Evolutionary conservation across 2,113 vertebrate species (phyloP).

Genomic region (Plecturocebus donacophilus): DNA sequence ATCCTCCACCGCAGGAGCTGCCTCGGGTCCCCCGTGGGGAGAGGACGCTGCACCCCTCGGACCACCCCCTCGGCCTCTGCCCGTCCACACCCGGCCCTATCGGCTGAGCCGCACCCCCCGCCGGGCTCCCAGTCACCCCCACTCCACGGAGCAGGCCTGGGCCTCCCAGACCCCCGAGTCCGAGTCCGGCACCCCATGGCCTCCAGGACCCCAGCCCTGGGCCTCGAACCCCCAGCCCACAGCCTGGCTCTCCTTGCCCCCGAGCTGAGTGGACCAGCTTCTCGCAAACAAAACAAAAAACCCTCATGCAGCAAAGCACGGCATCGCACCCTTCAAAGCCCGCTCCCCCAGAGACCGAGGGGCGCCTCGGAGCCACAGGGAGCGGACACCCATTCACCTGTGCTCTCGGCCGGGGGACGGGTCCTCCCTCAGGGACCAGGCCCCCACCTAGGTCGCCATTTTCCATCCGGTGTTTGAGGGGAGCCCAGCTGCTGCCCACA

Average conservation of each 20-base stretch:
- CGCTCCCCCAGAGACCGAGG: rapidly evolving
- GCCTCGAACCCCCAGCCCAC: background rate
- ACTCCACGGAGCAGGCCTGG: rapidly evolving
- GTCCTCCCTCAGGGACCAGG: rapidly evolving
- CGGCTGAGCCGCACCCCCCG: background rate
- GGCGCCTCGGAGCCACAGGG: rapidly evolving
- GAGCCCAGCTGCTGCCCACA: rapidly evolving
- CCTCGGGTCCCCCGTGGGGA: rapidly evolving
- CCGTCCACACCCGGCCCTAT: background rate
- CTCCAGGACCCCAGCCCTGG: background rate
- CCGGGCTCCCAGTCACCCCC: rapidly evolving
- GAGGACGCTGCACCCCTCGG: rapidly evolving
- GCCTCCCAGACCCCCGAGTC: background rate
- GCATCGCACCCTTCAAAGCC: background rate
- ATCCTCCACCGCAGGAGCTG: rapidly evolving
- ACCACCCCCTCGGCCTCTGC: rapidly evolving
- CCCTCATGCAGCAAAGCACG: background rate
- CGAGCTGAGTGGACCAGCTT: rapidly evolving
- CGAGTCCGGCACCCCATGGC: background rate
- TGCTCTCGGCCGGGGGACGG: too few species aligned
- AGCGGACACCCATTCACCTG: rapidly evolving
- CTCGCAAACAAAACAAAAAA: background rate
- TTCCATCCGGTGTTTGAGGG: background rate
- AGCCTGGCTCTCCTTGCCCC: rapidly evolving
- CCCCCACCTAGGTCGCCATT: rapidly evolving